Evolutionary conservation across 2,113 vertebrate genomes (phyloP).

Genomic region (Pyxicephalus adspersus): DNA sequence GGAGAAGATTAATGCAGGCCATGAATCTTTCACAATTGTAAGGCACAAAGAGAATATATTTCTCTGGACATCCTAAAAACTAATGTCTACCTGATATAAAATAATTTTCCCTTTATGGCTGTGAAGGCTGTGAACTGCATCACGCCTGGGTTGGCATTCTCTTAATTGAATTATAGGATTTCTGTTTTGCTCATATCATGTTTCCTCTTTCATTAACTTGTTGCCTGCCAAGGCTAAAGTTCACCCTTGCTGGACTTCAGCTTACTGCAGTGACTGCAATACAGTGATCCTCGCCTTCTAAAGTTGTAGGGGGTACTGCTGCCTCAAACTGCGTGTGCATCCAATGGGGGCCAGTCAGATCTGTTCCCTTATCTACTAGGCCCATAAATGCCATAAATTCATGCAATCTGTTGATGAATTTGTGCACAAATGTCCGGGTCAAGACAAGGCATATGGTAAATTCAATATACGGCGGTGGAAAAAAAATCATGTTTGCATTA

Average conservation of each 20-base stretch:
- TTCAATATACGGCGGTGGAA: no score
- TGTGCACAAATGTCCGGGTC: no score
- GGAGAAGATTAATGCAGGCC: constrained; percentile 60
- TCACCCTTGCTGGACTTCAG: not conserved
- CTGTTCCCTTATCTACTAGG: no score
- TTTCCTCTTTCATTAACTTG: constrained; percentile 15
- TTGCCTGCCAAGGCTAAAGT: not conserved
- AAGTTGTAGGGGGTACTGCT: no score
- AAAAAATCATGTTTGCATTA: no score
- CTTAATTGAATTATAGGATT: constrained; percentile 25
- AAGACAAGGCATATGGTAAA: no score
- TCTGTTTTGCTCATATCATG: constrained; percentile 11
- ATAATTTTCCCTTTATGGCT: constrained; percentile 37
- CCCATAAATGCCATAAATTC: no score
- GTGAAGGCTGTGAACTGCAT: constrained; percentile 4
- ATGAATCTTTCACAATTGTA: constrained; percentile 61
- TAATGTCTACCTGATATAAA: constrained; percentile 44
- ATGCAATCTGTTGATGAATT: no score
- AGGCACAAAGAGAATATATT: constrained; percentile 62
- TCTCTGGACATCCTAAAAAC: constrained; percentile 43
- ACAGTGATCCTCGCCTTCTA: no score
- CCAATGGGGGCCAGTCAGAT: no score
- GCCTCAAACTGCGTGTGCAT: no score
- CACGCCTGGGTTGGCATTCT: constrained; percentile 1
- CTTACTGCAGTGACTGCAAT: no score